Conservation (phyloP, 1,140 invertebrate species). For the Dendroctonus valens region DNA sequence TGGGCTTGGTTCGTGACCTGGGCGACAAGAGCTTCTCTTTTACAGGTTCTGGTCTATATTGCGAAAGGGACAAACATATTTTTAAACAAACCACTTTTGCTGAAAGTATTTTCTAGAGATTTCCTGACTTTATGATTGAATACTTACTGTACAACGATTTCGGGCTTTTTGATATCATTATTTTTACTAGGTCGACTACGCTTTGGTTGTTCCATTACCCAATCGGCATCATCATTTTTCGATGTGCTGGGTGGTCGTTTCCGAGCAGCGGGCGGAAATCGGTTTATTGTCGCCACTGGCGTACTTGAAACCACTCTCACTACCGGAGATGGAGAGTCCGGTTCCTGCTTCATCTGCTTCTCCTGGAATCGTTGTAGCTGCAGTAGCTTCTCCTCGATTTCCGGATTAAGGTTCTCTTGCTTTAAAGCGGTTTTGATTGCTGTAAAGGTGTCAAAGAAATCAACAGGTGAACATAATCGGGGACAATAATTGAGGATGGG, state of each 20-base stretch:
- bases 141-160: conserved; percentile 30
- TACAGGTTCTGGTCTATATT: conserved; percentile 34
- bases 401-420: conserved; percentile 85
- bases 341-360: conserved; percentile 67
- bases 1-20: conserved; percentile 40
- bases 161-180: conserved; percentile 41
- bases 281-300: conserved; percentile 34
- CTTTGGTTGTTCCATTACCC: conserved; percentile 58
- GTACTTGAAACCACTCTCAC: conserved; percentile 35
- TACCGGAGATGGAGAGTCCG: conserved; percentile 42
- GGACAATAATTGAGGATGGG: background rate
- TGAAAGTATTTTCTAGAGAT: too few species aligned
- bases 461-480: background rate
- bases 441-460: conserved; percentile 46
- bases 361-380: conserved; percentile 86
- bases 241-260: conserved; percentile 45
- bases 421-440: conserved; percentile 81
- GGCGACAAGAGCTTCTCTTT: conserved; percentile 45
- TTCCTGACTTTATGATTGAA: background rate
- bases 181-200: conserved; percentile 44
- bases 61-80: too few species aligned
- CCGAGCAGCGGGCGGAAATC: conserved; percentile 26
- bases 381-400: conserved; percentile 89
- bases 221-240: conserved; percentile 55
- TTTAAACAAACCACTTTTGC: too few species aligned